phyloP scores from a whole-genome alignment of 2,113 vertebrate species.

The Rhinopomastus cyanomelas region DNA sequence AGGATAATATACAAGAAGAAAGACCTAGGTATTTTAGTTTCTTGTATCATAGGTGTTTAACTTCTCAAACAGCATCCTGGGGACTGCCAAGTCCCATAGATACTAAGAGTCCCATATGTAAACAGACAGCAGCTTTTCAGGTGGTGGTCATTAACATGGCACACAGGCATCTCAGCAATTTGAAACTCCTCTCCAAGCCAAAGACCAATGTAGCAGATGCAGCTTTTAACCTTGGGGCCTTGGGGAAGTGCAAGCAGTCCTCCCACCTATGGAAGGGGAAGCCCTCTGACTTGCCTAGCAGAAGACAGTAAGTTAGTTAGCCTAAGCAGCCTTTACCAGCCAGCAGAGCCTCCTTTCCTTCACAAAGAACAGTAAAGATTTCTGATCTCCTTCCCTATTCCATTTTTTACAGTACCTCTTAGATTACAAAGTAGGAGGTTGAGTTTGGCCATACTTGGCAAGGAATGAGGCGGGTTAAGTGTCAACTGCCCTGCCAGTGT shows the following conservation, averaged over 20 bases:
- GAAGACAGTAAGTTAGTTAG: background rate
- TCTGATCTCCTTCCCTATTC: background rate
- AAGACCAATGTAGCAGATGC: background rate
- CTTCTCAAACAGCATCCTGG: background rate
- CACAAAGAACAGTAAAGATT: background rate
- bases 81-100: accelerated
- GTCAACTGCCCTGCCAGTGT: accelerated
- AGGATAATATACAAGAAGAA: background rate
- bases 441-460: accelerated
- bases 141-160: accelerated
- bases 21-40: background rate
- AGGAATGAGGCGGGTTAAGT: accelerated
- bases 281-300: background rate
- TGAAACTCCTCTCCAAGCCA: background rate
- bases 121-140: background rate
- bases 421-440: background rate
- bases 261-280: background rate
- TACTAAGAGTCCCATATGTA: background rate
- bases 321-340: background rate
- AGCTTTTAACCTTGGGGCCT: background rate
- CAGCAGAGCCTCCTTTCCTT: background rate
- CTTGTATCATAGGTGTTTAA: background rate
- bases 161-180: background rate
- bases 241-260: accelerated
- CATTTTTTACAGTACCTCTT: background rate